A percentile compares a stretch with the other conserved stretches of the same genome.
Evolutionary conservation across 2,888 invertebrate genomes (phyloP).

Genomic region (Xylophagus ater): DNA sequence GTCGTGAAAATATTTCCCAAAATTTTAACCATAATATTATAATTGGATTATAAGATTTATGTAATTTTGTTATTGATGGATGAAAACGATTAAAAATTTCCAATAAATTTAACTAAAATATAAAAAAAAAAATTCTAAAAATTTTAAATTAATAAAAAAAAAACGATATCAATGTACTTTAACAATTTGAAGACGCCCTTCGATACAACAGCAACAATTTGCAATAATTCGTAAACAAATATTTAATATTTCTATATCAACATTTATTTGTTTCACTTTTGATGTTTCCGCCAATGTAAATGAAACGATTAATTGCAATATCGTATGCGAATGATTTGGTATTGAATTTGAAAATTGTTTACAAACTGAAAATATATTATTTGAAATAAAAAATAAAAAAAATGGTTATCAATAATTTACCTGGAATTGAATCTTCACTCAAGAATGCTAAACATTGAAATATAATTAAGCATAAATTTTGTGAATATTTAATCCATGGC

Average conservation of each 20-base stretch:
- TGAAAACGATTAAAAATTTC: slow-evolving; percentile 31
- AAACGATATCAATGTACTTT: slow-evolving; percentile 19
- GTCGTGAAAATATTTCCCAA: slow-evolving; percentile 34
- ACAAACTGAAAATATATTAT: slow-evolving; percentile 24
- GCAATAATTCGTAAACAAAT: slow-evolving; percentile 27
- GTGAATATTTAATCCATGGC: slow-evolving; percentile 34
- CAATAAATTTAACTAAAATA: slow-evolving; percentile 23
- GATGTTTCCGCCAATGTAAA: slow-evolving; percentile 28
- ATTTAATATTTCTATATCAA: slow-evolving; percentile 20
- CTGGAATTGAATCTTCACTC: slow-evolving; percentile 30
- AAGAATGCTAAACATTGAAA: slow-evolving; percentile 27
- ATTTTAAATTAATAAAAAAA: not conserved
- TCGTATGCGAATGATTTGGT: slow-evolving; percentile 25
- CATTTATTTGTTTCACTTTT: slow-evolving; percentile 20
- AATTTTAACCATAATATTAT: slow-evolving; percentile 30
- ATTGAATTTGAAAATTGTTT: slow-evolving; percentile 26
- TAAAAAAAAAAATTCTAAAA: not conserved
- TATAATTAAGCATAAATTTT: slow-evolving; percentile 24
- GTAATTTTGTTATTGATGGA: slow-evolving; percentile 24
- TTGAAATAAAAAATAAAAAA: not conserved
- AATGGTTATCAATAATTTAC: slow-evolving; percentile 6
- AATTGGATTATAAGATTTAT: slow-evolving; percentile 26
- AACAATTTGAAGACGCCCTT: slow-evolving; percentile 31
- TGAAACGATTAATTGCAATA: slow-evolving; percentile 29
- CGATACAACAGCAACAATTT: slow-evolving; percentile 33